A percentile compares a stretch with the other conserved stretches of the same genome.
These are phyloP conservation scores for Parambassis ranga DNA, from an alignment of 2,797 vertebrate species.

Conservation along the genomic window DNA sequence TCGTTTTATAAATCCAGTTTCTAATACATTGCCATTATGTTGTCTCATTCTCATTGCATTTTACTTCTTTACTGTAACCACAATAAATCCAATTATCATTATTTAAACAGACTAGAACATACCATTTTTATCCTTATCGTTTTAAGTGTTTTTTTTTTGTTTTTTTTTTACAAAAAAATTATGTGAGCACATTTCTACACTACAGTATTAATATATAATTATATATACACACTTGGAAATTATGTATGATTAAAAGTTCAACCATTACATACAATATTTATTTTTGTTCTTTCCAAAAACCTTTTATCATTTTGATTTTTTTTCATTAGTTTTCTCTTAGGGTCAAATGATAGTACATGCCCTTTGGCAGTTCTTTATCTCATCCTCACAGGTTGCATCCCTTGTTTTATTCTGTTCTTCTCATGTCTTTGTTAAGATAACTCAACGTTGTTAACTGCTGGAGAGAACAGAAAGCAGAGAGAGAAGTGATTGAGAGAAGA, in stretches of 20 bases:
- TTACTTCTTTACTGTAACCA: neutral
- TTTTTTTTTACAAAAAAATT: no score
- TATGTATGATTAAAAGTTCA: slow-evolving; percentile 21
- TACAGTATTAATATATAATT: no score
- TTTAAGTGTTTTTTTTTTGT: neutral
- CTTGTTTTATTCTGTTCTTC: slow-evolving; percentile 28
- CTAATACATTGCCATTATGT: neutral
- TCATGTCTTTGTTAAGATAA: slow-evolving; percentile 38
- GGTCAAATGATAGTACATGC: slow-evolving; percentile 67
- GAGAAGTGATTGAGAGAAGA: neutral
- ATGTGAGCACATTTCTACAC: no score
- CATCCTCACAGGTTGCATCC: slow-evolving; percentile 48
- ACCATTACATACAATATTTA: no score
- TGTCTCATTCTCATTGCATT: neutral
- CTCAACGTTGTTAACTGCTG: slow-evolving; percentile 19
- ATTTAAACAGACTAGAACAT: no score
- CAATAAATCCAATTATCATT: no score
- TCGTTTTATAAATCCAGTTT: slow-evolving; percentile 6
- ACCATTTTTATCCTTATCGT: no score
- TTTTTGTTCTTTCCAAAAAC: no score
- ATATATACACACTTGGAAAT: no score
- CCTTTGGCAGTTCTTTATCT: slow-evolving; percentile 72
- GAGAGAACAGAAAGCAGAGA: neutral
- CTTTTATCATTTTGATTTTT: slow-evolving; percentile 64
- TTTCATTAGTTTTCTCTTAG: slow-evolving; percentile 62